These are phyloP conservation scores for Rana temporaria DNA, from an alignment of 2,113 vertebrate genomes.

Conservation along the genomic window DNA sequence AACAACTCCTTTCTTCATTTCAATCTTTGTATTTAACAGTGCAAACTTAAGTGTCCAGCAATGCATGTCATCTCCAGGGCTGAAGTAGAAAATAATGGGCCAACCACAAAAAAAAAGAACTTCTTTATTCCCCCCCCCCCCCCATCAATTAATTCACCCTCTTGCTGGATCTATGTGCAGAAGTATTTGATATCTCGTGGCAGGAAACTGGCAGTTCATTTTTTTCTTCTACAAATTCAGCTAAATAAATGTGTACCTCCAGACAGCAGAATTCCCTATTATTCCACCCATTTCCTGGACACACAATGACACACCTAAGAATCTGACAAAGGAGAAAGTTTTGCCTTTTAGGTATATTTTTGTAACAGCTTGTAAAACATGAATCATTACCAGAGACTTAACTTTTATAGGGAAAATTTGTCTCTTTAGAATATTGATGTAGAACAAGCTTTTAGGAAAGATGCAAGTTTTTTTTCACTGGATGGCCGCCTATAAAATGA, in stretches of 20 bases:
- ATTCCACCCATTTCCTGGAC: constrained; percentile 56
- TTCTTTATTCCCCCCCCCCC: neutral
- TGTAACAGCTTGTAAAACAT: neutral
- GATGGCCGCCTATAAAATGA: too few relatives aligned
- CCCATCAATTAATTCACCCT: neutral
- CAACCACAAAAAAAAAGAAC: neutral
- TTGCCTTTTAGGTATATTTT: neutral
- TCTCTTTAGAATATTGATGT: neutral
- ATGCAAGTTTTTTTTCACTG: too few relatives aligned
- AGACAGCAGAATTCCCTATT: constrained; percentile 17
- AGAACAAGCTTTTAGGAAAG: neutral
- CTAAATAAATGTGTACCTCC: constrained; percentile 14
- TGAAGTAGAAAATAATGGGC: neutral
- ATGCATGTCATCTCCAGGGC: neutral
- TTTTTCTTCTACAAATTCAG: neutral
- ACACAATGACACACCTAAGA: constrained; percentile 2
- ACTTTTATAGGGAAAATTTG: neutral
- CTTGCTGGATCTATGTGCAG: neutral
- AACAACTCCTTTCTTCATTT: constrained; percentile 12
- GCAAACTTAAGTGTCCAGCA: neutral
- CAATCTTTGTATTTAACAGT: neutral
- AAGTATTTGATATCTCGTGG: constrained; percentile 24
- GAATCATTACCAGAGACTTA: neutral
- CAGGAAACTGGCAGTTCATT: neutral
- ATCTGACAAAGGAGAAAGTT: neutral